Evolutionary conservation across 2,113 vertebrate species (phyloP), one percentile per base, ranked within the genome.

Genomic region (Ancistrus triradiatus): DNA sequence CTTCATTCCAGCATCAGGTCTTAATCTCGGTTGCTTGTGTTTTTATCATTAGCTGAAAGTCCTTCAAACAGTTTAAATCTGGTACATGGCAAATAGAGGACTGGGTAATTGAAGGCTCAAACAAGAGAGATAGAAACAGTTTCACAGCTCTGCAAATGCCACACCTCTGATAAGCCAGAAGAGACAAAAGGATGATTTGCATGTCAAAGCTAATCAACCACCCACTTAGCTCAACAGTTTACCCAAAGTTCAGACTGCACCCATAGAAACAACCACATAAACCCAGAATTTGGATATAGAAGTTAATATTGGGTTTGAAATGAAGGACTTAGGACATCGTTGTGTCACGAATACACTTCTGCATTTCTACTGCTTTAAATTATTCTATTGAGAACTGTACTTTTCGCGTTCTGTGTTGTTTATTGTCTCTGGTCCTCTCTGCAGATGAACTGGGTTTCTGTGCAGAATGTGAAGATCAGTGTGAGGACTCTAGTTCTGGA

Each of bases 401-500:
- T 7, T 56, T 18, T 38, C 31, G 17, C 15, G 15, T 46, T 25
- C 13, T 42, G 21, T 49, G 33, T 46, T 50, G 38, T 52, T 74
- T 47, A 69, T 48, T 62, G 28, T 27, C n/a, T 70, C 47, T 74
- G 15, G 49, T 21, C 58, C 18, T 60, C 6, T 62, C 88, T 87
- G 66, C 85, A 94, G 91, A 93, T 85, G 85, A 88, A 60, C 85
- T 90, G 73, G 75, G 87, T 74, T 81, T 88, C 74, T 92, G 91
- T 88, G 77, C 88, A 76, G 92, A 92, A 38, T 89, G 70, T 77
- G 90, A 90, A 73, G 77, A 81, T 63, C 86, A 85, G 38, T 85
- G 78, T 69, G 90, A 93, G 61, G 91, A 91, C 74, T 84, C 77
- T 27, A 70, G 75, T 2, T 76, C 82, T 18, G 72, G 74, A 15